These are phyloP conservation scores for Hirundichthys speculiger DNA, from an alignment of 2,113 vertebrate species.

Conservation along the genomic window DNA sequence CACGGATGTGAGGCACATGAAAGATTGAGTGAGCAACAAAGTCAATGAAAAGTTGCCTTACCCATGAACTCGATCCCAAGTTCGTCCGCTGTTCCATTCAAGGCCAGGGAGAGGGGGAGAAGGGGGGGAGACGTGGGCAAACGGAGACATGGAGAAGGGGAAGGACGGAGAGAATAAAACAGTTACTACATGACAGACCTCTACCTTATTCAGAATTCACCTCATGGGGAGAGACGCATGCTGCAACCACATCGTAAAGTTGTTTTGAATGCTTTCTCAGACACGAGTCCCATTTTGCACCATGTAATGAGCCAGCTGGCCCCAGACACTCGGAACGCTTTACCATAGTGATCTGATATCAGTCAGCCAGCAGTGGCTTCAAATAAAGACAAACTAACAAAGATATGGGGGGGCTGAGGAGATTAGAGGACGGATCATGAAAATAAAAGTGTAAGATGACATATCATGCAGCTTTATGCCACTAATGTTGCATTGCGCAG, in stretches of 20 bases:
- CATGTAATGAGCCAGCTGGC: conserved; percentile 54
- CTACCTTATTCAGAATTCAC: conserved; percentile 41
- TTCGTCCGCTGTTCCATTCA: conserved; percentile 76
- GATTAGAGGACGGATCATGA: conserved; percentile 55
- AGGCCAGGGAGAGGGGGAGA: conserved; percentile 12
- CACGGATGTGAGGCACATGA: conserved; percentile 17
- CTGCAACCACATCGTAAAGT: conserved; percentile 38
- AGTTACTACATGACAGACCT: conserved; percentile 52
- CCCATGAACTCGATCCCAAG: conserved; percentile 86
- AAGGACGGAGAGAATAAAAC: conserved; percentile 30
- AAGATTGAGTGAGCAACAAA: conserved; percentile 13
- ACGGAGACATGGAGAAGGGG: background rate
- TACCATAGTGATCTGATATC: conserved; percentile 21
- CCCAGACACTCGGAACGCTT: conserved; percentile 31
- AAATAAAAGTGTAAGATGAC: conserved; percentile 61
- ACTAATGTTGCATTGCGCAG: conserved; percentile 28
- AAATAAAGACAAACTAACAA: conserved; percentile 44
- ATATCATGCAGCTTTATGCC: conserved; percentile 57
- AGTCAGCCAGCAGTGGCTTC: conserved; percentile 31
- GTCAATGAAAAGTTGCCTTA: conserved; percentile 68
- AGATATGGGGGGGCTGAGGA: conserved; percentile 31
- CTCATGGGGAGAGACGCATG: conserved; percentile 26
- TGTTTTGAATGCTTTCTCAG: conserved; percentile 44
- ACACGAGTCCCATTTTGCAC: conserved; percentile 35
- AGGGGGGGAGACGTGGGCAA: background rate